Evolutionary conservation across 2,797 vertebrate genomes (phyloP).

Genomic region (Spheniscus humboldti): DNA sequence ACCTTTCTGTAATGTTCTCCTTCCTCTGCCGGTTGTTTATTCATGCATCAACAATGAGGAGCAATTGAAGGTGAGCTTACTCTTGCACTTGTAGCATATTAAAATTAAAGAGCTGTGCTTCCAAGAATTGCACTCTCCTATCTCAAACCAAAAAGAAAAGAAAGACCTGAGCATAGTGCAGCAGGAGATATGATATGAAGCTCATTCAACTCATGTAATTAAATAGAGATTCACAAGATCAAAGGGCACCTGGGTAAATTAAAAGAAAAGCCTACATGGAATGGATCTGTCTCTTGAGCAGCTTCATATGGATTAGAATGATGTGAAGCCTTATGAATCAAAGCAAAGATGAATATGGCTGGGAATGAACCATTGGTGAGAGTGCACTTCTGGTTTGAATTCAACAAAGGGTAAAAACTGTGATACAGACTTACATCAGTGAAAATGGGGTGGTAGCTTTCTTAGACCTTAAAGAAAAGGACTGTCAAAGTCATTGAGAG

Average conservation of each 20-base stretch:
- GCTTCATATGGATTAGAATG: not conserved
- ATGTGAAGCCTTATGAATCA: not conserved
- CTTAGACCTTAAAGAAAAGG: not conserved
- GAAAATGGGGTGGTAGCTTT: not conserved
- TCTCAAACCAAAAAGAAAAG: not conserved
- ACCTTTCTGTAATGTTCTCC: not conserved
- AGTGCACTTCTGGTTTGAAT: not conserved
- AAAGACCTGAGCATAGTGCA: not conserved
- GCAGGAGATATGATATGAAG: not conserved
- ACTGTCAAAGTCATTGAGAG: not conserved
- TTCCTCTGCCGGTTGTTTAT: constrained; percentile 5
- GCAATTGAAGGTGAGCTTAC: constrained; percentile 30
- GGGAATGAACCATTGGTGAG: not conserved
- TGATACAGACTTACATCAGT: not conserved
- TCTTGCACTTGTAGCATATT: not conserved
- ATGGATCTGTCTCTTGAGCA: not conserved
- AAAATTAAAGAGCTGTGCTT: constrained; percentile 36
- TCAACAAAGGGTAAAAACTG: not conserved
- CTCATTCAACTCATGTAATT: not conserved
- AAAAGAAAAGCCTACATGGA: not conserved
- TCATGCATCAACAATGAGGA: constrained; percentile 3
- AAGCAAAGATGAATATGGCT: not conserved
- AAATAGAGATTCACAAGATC: not conserved
- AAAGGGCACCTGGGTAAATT: not conserved
- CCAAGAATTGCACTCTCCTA: not conserved